Percentiles rank a stretch among this genome's conserved stretches.
These are phyloP conservation scores for Bhutanitis thaidina DNA, from an alignment of 2,888 invertebrate species.

Conservation along the genomic window DNA sequence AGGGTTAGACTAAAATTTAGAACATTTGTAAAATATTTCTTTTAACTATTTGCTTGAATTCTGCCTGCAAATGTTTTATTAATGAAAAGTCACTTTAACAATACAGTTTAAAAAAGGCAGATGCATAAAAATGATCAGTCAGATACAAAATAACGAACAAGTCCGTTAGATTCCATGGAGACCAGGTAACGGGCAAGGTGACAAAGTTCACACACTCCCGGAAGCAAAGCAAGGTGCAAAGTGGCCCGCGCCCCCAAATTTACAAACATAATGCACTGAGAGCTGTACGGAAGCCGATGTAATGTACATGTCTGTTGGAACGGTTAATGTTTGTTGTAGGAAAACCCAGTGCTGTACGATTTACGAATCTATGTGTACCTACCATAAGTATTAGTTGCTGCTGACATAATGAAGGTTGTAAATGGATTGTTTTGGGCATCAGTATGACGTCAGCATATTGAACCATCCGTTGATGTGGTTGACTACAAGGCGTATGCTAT, in stretches of 20 bases:
- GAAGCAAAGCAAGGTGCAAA: slow-evolving; percentile 68
- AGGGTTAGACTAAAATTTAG: no score
- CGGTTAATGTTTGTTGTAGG: background rate
- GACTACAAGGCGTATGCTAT: slow-evolving; percentile 22
- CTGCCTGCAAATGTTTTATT: no score
- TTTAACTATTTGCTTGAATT: no score
- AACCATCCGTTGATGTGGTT: slow-evolving; percentile 46
- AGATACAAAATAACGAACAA: slow-evolving; percentile 15
- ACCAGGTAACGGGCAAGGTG: slow-evolving; percentile 48
- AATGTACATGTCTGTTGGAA: slow-evolving; percentile 15
- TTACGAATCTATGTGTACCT: slow-evolving; percentile 20
- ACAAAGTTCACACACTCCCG: slow-evolving; percentile 63
- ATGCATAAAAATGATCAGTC: slow-evolving; percentile 1
- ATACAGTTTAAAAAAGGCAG: background rate
- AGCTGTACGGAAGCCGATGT: slow-evolving; percentile 27
- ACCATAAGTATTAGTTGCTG: slow-evolving; percentile 1
- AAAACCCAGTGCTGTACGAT: slow-evolving; percentile 12
- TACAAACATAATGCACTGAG: slow-evolving; percentile 27
- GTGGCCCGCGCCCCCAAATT: slow-evolving; percentile 40
- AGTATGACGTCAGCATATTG: slow-evolving; percentile 48
- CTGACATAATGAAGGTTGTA: background rate
- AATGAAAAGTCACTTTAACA: background rate
- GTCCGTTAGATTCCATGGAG: slow-evolving; percentile 58
- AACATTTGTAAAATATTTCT: no score
- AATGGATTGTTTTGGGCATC: slow-evolving; percentile 33